A percentile compares a stretch with the other conserved stretches of the same genome.
phyloP scores from a whole-genome alignment of 2,113 vertebrate species.

The Aspidoscelis tigris region DNA sequence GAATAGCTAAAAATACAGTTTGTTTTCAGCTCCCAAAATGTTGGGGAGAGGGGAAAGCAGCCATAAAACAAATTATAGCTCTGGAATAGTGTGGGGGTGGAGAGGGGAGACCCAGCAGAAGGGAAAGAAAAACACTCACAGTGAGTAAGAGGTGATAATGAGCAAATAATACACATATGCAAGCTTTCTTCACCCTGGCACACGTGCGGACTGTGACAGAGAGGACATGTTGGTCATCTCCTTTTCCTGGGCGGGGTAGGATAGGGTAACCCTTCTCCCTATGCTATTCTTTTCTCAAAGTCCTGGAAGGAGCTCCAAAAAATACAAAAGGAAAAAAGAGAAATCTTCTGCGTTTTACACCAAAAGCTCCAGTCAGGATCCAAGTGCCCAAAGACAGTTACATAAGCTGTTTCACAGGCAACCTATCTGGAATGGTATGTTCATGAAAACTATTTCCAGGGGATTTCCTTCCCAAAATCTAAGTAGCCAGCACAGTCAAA shows the following conservation, averaged over 20 bases:
- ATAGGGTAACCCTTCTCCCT: slow-evolving; percentile 4
- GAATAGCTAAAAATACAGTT: slow-evolving; percentile 66
- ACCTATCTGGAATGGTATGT: too few relatives aligned
- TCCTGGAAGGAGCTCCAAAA: not conserved
- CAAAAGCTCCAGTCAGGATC: not conserved
- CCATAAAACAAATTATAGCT: slow-evolving; percentile 56
- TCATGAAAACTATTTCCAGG: not conserved
- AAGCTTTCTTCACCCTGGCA: slow-evolving; percentile 44
- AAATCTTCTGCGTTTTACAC: not conserved
- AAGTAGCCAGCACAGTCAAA: not conserved
- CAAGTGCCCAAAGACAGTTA: not conserved
- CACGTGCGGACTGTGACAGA: not conserved
- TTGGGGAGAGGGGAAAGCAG: slow-evolving; percentile 10
- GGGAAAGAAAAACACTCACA: slow-evolving; percentile 56
- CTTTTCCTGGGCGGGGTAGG: slow-evolving; percentile 1
- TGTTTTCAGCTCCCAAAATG: slow-evolving; percentile 67
- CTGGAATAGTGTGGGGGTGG: slow-evolving; percentile 24
- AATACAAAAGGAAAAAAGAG: not conserved
- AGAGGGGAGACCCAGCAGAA: slow-evolving; percentile 65
- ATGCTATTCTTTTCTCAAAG: not conserved
- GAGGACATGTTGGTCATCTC: not conserved
- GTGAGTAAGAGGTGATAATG: slow-evolving; percentile 72
- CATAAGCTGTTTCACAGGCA: not conserved
- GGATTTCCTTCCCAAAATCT: not conserved
- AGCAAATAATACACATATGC: slow-evolving; percentile 66